Evolutionary conservation across 2,797 vertebrate genomes (phyloP), one percentile per base, ranked within the genome.

Genomic region (Masticophis lateralis): DNA sequence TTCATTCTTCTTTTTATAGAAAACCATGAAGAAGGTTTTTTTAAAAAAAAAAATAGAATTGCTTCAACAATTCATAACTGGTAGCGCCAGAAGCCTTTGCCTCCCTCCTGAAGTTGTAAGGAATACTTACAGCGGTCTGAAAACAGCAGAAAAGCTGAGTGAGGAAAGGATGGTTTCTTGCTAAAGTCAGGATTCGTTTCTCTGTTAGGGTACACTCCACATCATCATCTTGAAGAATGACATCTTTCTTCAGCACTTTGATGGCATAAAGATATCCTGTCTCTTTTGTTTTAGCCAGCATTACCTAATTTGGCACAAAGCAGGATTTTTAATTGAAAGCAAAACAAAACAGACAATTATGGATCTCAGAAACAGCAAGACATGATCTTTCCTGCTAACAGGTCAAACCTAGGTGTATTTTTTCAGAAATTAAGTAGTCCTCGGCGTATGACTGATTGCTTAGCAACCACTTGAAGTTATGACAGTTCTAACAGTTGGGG

Each of bases 151-250:
- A 99, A 53, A 99, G 94, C 97, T 99, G 98, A 55, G 99, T 99
- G 97, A 99, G 99, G 98, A 99, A 99, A 1, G 99, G 99, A 96
- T 99, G 99, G 89, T 97, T 98, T 95, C 98, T 95, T 13, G 99
- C 99, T 89, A 99, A 95, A 0, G 99, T 98, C 93, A 99, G 98
- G 95, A 99, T 99, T 95, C 99, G 98, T 93, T 99, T 99, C 96
- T 99, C 99, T 0, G 99, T 99, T 99, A 99, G 99, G 10, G 99
- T 99, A 93, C 99, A 99, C 57, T 99, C 99, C 47, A 99, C 99
- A 0, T 99, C 99, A 0, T 99, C 99, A 1, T 99, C 99, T 96
- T 99, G 99, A 89, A 99, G 97, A 95, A 99, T 99, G 90, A 99
- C 98, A 28, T 99, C 99, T 96, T 99, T 99, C 97, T 99, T 99